Evolutionary conservation across 2,113 vertebrate genomes (phyloP), one percentile per base, ranked within the genome.

Genomic region (Calidris pugnax): DNA sequence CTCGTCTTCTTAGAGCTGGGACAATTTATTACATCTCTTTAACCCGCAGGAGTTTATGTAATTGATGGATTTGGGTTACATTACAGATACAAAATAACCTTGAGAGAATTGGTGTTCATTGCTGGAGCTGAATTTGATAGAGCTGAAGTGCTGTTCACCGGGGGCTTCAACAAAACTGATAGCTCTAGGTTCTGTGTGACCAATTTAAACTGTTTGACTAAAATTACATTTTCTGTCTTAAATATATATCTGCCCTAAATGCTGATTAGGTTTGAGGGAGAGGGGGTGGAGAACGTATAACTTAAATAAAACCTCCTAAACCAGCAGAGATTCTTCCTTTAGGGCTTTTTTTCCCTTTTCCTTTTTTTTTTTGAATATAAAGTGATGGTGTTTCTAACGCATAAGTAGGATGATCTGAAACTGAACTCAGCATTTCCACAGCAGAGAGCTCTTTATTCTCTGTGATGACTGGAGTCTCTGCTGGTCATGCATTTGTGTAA

Each of bases 41-140:
- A 96, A 91, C 89, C 87, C 19, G 19, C 78, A 91, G 94, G 88
- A 91, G 6, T 92, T 94, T 86, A 76, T 90, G 41, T 95, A 96
- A 97, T 96, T 97, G 89, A 96, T 95, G 86, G 94, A 95, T 96
- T 92, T 92, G 48, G 89, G 89, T 92, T 96, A 67, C 77, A 73
- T 93, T 94, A 83, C 43, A 93, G 84, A 90, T 92, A 83, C 51
- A 87, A 93, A 97, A 93, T 87, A 97, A 94, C 66, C 66, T 86
- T 82, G 74, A 66, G 76, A 85, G 85, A 90, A 80, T 66, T 88
- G 50, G 24, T 67, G 50, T 83, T 83, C 77, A 39, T 17, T 83
- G 55, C 35, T 45, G 39, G 27, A 87, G 53, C 11, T 89, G 86
- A 89, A 82, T 92, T 92, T 92, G 86, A 69, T 66, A 69, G 85